Evolutionary conservation across 2,797 vertebrate genomes (phyloP).

Genomic region (Salmo trutta): DNA sequence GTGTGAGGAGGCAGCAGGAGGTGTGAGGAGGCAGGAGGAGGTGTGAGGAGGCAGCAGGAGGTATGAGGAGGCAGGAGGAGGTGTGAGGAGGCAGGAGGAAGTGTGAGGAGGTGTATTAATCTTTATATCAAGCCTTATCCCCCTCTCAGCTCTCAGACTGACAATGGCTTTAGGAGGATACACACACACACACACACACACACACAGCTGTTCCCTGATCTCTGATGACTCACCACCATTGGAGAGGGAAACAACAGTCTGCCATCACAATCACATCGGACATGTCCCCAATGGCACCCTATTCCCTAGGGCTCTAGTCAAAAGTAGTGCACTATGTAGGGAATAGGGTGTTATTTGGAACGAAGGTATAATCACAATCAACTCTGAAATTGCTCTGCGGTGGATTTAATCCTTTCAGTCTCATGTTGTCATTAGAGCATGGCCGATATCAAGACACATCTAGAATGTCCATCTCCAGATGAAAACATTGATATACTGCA

Average conservation of each 20-base stretch:
- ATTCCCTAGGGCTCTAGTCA: not conserved
- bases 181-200: not conserved
- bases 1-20: not conserved
- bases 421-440: not conserved
- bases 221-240: not conserved
- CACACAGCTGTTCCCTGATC: not conserved
- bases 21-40: not conserved
- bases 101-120: not conserved
- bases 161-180: not conserved
- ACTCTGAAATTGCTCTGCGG: not conserved
- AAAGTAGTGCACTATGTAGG: not conserved
- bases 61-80: not conserved
- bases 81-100: not conserved
- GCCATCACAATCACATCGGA: not conserved
- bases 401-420: not conserved
- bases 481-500: not conserved
- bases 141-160: not conserved
- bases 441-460: not conserved
- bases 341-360: not conserved
- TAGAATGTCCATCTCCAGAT: not conserved
- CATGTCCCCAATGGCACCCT: not conserved
- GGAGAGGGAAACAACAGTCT: not conserved
- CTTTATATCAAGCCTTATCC: too few relatives aligned
- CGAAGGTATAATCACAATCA: not conserved
- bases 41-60: not conserved